A percentile compares a stretch with the other conserved stretches of the same genome.
phyloP scores from a whole-genome alignment of 2,888 invertebrate species.

The Entomobrya multifasciata region DNA sequence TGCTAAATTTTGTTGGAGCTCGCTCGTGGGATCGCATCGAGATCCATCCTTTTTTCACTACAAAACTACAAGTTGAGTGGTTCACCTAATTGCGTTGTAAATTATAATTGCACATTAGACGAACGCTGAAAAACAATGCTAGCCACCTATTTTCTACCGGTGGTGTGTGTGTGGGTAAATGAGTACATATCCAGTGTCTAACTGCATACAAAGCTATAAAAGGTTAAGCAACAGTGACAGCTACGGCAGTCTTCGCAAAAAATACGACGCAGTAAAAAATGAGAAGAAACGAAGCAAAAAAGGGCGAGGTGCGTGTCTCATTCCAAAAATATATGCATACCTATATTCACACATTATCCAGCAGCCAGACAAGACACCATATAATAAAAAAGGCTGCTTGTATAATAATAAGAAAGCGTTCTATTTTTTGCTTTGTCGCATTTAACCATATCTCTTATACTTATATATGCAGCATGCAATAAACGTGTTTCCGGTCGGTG shows the following conservation, averaged over 20 bases:
- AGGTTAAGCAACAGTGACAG: constrained; percentile 22
- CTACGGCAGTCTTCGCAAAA: too few species aligned
- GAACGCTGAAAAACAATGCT: too few species aligned
- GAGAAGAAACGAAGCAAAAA: not conserved
- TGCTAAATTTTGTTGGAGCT: too few species aligned
- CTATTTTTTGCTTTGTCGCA: not conserved
- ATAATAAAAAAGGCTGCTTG: not conserved
- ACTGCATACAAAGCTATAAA: not conserved
- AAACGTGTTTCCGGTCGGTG: constrained; percentile 53
- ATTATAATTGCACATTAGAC: too few species aligned
- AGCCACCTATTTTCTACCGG: too few species aligned
- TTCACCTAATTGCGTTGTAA: constrained; percentile 23
- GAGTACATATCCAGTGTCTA: too few species aligned
- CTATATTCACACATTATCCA: too few species aligned
- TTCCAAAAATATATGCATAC: too few species aligned
- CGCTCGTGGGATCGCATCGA: not conserved
- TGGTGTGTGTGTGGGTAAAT: constrained; percentile 4
- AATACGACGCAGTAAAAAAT: not conserved
- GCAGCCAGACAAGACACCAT: too few species aligned
- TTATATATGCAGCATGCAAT: constrained; percentile 48
- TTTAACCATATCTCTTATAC: constrained; percentile 10
- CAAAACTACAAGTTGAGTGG: not conserved
- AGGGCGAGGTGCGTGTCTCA: too few species aligned
- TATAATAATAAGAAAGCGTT: not conserved
- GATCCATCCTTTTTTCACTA: constrained; percentile 7